Conservation (phyloP, 2,797 vertebrate genomes). For the Pteropus rufus region DNA sequence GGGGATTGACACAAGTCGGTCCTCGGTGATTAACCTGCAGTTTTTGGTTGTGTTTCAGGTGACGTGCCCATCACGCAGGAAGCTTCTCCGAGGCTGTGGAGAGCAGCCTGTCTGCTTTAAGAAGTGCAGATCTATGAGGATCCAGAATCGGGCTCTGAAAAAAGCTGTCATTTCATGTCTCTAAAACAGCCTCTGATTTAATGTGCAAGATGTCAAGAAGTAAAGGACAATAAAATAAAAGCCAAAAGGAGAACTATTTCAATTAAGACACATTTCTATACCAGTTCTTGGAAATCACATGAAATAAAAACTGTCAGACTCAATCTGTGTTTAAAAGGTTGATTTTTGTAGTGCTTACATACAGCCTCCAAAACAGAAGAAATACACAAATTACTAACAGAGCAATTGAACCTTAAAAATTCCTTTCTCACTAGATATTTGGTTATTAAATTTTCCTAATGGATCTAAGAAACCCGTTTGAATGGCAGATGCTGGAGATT, state of each 20-base stretch:
- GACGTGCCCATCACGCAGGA: conserved; percentile 34
- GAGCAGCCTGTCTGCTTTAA: conserved; percentile 45
- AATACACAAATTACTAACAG: background rate
- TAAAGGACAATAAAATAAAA: conserved; percentile 64
- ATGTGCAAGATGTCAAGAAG: conserved; percentile 68
- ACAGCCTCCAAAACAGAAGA: background rate
- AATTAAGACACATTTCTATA: conserved; percentile 43
- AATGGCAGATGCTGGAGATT: background rate
- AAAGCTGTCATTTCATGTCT: conserved; percentile 68
- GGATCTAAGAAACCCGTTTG: background rate
- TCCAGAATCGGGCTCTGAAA: conserved; percentile 48
- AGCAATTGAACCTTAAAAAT: background rate
- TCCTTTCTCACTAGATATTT: background rate
- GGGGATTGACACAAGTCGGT: conserved; percentile 54
- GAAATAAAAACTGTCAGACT: conserved; percentile 61
- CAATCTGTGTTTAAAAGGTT: conserved; percentile 44
- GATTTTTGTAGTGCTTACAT: background rate
- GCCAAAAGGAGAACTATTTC: background rate
- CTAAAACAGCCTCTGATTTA: conserved; percentile 66
- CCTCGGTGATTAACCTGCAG: conserved; percentile 69
- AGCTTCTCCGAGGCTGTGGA: conserved; percentile 41
- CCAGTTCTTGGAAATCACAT: conserved; percentile 57
- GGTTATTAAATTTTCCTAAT: conserved; percentile 56
- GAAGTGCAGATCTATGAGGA: conserved; percentile 65
- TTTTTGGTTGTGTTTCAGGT: conserved; percentile 64